Evolutionary conservation across 2,113 vertebrate genomes (phyloP), one percentile per base, ranked within the genome.

Genomic region (Leucopsar rothschildi): DNA sequence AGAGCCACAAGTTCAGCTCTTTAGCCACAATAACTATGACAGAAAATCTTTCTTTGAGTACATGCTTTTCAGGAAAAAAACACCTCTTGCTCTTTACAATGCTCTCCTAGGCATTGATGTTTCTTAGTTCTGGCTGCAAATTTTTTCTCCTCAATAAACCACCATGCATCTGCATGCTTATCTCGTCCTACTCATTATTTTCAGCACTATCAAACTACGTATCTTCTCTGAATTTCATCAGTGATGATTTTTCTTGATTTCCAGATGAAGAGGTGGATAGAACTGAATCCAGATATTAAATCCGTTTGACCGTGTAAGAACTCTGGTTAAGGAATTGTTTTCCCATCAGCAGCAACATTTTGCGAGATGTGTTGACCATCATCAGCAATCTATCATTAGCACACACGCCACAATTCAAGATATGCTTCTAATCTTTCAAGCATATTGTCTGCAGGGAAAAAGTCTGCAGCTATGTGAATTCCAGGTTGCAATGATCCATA

Each of bases 81-180:
- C 7, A 33, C 14, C 19, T 84, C 37, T 64, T 72, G 24, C 22
- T 84, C 61, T 82, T 78, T 52, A n/a, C 47, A 61, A 16, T 61
- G 15, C 23, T 53, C 3, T 70, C 64, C 33, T 61, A 72, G 53
- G 10, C 33, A 53, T 27, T 57, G 8, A 37, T 84, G 24, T 44
- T 64, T 80, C 45, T 82, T 65, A 39, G 19, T 68, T 77, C 47
- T n/a, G 39, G 24, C 33, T 40, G 35, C 59, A 63, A n/a, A 13
- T 18, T 17, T 87, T 85, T 89, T 60, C 72, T 35, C 44, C 66
- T 71, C 49, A 49, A 15, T n/a, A 84, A 69, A 60, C 15, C 24
- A 77, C 56, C 0, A 0, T 25, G 11, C 1, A 1, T 66, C 29
- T 76, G 25, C 11, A 5, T 59, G 18, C 27, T 49, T 82, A 3